Percentiles rank a stretch among this genome's conserved stretches.
These are phyloP conservation scores for Mesitornis unicolor DNA, from an alignment of 2,113 vertebrate species.

Conservation along the genomic window DNA sequence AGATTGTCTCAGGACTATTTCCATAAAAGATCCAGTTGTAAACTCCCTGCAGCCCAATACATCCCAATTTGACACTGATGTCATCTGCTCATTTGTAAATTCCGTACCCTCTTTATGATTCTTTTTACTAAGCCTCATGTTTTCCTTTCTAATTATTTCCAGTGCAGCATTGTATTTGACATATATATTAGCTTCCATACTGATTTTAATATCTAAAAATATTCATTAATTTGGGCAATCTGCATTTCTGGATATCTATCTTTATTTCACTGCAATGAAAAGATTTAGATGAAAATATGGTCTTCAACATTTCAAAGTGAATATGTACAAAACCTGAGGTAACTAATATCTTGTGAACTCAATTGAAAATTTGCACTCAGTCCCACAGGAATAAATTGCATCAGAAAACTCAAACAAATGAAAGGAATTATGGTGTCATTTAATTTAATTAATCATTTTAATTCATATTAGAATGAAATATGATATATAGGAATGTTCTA, in stretches of 20 bases:
- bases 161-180: not conserved
- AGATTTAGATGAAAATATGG: not conserved
- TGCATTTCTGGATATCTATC: not conserved
- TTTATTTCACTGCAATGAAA: not conserved
- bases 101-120: not conserved
- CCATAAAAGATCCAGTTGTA: not conserved
- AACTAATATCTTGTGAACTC: not conserved
- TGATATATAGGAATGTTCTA: not conserved
- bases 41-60: not conserved
- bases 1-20: not conserved
- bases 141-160: not conserved
- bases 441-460: not conserved
- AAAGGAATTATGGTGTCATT: not conserved
- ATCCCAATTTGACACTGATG: not conserved
- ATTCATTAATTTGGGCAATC: not conserved
- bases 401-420: not conserved
- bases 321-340: not conserved
- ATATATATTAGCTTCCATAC: not conserved
- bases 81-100: not conserved
- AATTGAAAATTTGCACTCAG: not conserved
- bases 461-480: not conserved
- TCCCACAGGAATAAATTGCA: not conserved
- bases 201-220: not conserved
- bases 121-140: not conserved
- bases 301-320: not conserved